Percentiles rank a stretch among this genome's conserved stretches.
phyloP scores from a whole-genome alignment of 2,113 vertebrate genomes.

The Hyla sarda region DNA sequence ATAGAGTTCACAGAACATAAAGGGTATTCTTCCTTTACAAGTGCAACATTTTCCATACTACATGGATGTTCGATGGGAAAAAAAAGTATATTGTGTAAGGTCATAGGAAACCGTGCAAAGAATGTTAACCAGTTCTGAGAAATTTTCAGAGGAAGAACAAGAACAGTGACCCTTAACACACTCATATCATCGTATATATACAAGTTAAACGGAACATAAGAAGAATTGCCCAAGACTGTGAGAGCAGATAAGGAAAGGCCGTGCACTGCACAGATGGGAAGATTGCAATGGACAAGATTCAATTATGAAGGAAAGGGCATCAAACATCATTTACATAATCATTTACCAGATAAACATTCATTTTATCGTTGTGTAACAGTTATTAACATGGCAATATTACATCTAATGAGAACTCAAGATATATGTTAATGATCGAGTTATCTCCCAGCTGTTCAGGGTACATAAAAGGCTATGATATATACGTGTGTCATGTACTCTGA shows the following conservation, averaged over 20 bases:
- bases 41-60: not conserved
- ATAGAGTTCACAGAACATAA: not conserved
- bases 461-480: not conserved
- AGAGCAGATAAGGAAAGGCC: not conserved
- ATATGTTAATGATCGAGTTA: conserved; percentile 10
- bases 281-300: not conserved
- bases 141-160: not conserved
- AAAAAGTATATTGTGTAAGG: not conserved
- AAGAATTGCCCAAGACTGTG: not conserved
- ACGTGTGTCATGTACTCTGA: not conserved
- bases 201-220: not conserved
- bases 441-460: not conserved
- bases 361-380: not conserved
- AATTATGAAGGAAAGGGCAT: conserved; percentile 12
- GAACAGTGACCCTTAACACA: not conserved
- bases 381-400: not conserved
- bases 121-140: conserved; percentile 7
- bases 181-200: not conserved
- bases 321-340: not conserved
- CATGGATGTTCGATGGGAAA: not conserved
- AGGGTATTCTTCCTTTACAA: not conserved
- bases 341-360: conserved; percentile 22
- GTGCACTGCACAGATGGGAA: not conserved
- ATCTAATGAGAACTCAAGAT: conserved; percentile 17
- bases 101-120: not conserved